Conservation (phyloP, 1,140 invertebrate genomes). For the Trinorchestia longiramus region DNA sequence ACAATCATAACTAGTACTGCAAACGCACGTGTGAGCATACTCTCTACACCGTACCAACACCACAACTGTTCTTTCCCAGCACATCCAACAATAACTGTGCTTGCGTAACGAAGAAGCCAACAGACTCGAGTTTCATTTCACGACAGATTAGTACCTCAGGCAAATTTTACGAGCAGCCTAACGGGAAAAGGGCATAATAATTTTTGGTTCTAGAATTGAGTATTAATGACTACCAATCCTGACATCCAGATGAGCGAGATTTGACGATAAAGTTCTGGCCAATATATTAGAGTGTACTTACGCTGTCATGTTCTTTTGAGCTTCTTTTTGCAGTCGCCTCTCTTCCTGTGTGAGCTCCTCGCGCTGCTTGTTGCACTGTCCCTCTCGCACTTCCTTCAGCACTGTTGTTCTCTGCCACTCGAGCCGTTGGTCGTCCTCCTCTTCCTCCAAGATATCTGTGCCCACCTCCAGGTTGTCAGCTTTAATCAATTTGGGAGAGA, state of each 20-base stretch:
- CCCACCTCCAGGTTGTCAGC: constrained; percentile 83
- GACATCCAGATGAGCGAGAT: neutral
- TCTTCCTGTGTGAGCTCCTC: constrained; percentile 77
- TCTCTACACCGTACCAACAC: too few relatives aligned
- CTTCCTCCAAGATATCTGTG: constrained; percentile 82
- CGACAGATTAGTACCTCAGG: too few relatives aligned
- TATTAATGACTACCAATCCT: neutral
- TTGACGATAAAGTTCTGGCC: neutral
- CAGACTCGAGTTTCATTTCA: too few relatives aligned
- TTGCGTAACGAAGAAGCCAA: too few relatives aligned
- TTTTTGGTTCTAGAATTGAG: neutral
- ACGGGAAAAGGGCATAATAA: neutral
- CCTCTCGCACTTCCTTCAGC: constrained; percentile 71
- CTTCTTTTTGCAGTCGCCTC: constrained; percentile 78
- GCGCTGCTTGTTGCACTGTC: constrained; percentile 83
- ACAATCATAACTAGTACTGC: too few relatives aligned
- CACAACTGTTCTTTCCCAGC: too few relatives aligned
- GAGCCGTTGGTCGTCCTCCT: constrained; percentile 83
- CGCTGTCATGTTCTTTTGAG: constrained; percentile 86
- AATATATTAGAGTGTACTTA: constrained; percentile 41
- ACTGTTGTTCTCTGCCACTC: constrained; percentile 76
- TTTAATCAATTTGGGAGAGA: constrained; percentile 83
- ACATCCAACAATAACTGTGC: too few relatives aligned
- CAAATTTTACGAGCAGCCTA: too few relatives aligned
- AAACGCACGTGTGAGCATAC: too few relatives aligned